Conservation (phyloP, 2,113 vertebrate genomes). For the Addax nasomaculatus region DNA sequence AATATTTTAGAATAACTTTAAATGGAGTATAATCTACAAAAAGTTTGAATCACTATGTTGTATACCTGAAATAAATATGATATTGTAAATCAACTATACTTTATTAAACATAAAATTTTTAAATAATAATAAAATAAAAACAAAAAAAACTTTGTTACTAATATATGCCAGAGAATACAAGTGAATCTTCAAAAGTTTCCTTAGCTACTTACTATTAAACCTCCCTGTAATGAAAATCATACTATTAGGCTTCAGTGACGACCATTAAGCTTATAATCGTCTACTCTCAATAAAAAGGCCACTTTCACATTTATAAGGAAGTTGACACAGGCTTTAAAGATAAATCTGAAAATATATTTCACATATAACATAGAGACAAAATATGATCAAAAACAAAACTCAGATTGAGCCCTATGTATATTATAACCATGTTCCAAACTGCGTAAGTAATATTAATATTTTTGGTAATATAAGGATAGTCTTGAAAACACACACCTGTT, state of each 20-base stretch:
- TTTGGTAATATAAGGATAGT: background rate
- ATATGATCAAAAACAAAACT: conserved; percentile 15
- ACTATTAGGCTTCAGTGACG: background rate
- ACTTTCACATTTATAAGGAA: background rate
- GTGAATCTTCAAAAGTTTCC: background rate
- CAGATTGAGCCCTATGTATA: background rate
- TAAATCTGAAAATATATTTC: background rate
- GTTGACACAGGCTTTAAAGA: background rate
- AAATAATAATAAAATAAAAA: background rate
- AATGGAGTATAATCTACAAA: background rate
- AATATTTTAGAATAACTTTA: background rate
- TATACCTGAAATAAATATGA: background rate
- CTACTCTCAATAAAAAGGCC: background rate
- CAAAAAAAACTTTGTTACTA: background rate
- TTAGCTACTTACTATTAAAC: background rate
- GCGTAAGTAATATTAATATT: background rate
- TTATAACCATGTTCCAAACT: background rate
- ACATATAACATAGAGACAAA: conserved; percentile 6
- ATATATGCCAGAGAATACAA: background rate
- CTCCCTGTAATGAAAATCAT: conserved; percentile 1
- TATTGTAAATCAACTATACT: background rate
- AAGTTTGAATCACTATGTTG: background rate
- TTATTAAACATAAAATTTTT: background rate
- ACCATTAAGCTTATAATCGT: background rate
- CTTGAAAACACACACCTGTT: background rate